phyloP scores from a whole-genome alignment of 2,888 invertebrate genomes.

The Zygothrica quintamaculata region DNA sequence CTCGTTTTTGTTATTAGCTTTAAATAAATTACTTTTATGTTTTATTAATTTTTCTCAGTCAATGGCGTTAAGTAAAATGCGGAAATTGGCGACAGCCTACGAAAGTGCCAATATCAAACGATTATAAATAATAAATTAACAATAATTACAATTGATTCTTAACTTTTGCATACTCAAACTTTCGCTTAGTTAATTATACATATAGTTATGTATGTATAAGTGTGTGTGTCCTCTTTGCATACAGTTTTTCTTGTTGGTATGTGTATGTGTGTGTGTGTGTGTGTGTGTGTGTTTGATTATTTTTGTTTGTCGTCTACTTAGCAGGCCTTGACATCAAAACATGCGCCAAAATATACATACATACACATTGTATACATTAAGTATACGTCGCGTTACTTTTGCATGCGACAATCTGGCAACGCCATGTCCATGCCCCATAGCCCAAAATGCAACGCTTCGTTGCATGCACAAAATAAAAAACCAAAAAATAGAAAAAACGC shows the following conservation, averaged over 20 bases:
- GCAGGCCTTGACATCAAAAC: constrained; percentile 64
- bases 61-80: constrained; percentile 63
- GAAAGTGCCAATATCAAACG: constrained; percentile 39
- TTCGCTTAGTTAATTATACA: constrained; percentile 11
- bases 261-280: constrained; percentile 10
- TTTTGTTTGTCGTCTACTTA: constrained; percentile 17
- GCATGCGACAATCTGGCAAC: constrained; percentile 67
- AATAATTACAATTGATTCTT: constrained; percentile 44
- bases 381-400: constrained; percentile 55
- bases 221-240: constrained; percentile 41
- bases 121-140: constrained; percentile 53
- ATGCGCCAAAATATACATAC: constrained; percentile 35
- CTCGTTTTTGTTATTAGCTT: constrained; percentile 23
- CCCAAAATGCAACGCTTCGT: constrained; percentile 79
- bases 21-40: constrained; percentile 64
- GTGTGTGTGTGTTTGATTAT: constrained; percentile 23
- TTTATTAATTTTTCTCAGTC: constrained; percentile 73
- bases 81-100: constrained; percentile 57
- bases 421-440: constrained; percentile 52
- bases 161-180: constrained; percentile 20
- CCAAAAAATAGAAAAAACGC: background rate
- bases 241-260: background rate
- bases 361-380: constrained; percentile 29
- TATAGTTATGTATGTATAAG: constrained; percentile 2
- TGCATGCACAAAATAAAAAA: constrained; percentile 59